Percentiles rank a stretch among this genome's conserved stretches.
These are phyloP conservation scores for Dermatemys mawii DNA, from an alignment of 2,113 vertebrate species.

Conservation along the genomic window DNA sequence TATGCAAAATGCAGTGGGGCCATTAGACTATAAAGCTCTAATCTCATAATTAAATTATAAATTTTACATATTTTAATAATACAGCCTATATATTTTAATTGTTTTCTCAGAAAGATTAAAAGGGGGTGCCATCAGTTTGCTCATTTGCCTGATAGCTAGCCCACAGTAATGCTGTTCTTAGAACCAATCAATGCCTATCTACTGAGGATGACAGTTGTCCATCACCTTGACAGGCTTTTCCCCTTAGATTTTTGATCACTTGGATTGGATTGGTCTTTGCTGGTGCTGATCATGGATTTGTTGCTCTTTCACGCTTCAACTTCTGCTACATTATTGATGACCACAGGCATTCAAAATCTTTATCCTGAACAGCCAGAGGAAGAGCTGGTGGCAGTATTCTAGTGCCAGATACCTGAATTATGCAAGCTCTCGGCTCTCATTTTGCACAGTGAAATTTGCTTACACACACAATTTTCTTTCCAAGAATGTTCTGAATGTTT, in stretches of 20 bases:
- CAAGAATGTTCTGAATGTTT: no score
- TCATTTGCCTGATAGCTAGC: conserved; percentile 57
- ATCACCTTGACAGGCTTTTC: conserved; percentile 43
- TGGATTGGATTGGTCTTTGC: not conserved
- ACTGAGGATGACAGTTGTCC: conserved; percentile 38
- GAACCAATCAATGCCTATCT: conserved; percentile 13
- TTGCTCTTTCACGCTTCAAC: not conserved
- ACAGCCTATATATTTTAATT: conserved; percentile 78
- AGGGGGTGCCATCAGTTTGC: conserved; percentile 58
- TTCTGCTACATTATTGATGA: not conserved
- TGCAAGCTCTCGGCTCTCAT: not conserved
- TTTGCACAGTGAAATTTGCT: not conserved
- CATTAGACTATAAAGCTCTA: conserved; percentile 77
- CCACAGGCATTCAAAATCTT: not conserved
- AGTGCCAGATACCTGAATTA: not conserved
- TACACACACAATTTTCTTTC: not conserved
- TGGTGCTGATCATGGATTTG: not conserved
- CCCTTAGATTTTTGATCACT: conserved; percentile 20
- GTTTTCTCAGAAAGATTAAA: conserved; percentile 75
- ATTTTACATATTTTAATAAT: conserved; percentile 83
- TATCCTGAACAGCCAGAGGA: not conserved
- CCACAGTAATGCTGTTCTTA: conserved; percentile 43
- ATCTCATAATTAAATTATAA: conserved; percentile 83
- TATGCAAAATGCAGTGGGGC: conserved; percentile 78
- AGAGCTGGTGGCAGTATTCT: not conserved